phyloP scores from a whole-genome alignment of 2,797 vertebrate species.

The Squalus acanthias region DNA sequence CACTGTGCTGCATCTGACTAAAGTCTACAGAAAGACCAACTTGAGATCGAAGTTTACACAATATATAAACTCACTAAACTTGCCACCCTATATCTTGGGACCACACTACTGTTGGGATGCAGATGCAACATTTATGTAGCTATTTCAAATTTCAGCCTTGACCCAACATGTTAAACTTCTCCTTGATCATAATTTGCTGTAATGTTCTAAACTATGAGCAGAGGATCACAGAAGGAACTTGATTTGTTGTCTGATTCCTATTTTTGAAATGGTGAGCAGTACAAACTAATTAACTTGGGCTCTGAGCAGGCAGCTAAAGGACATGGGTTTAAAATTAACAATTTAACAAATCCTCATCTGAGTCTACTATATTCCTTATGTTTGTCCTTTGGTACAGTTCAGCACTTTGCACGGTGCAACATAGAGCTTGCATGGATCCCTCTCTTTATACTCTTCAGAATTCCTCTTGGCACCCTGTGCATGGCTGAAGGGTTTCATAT shows the following conservation, averaged over 20 bases:
- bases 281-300: not conserved
- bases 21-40: not conserved
- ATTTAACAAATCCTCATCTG: not conserved
- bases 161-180: too few relatives aligned
- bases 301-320: not conserved
- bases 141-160: not conserved
- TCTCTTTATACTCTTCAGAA: not conserved
- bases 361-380: not conserved
- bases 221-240: not conserved
- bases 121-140: not conserved
- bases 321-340: not conserved
- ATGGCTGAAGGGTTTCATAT: not conserved
- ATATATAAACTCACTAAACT: not conserved
- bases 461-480: not conserved
- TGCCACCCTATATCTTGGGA: not conserved
- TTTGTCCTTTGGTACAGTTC: not conserved
- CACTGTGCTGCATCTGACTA: not conserved
- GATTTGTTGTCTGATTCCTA: not conserved
- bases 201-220: not conserved
- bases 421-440: not conserved
- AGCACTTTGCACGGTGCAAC: not conserved
- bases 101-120: not conserved
- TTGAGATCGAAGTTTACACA: not conserved
- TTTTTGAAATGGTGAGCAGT: not conserved
- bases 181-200: not conserved